Conservation (phyloP, 2,113 vertebrate genomes). For the Phoenicopterus ruber region DNA sequence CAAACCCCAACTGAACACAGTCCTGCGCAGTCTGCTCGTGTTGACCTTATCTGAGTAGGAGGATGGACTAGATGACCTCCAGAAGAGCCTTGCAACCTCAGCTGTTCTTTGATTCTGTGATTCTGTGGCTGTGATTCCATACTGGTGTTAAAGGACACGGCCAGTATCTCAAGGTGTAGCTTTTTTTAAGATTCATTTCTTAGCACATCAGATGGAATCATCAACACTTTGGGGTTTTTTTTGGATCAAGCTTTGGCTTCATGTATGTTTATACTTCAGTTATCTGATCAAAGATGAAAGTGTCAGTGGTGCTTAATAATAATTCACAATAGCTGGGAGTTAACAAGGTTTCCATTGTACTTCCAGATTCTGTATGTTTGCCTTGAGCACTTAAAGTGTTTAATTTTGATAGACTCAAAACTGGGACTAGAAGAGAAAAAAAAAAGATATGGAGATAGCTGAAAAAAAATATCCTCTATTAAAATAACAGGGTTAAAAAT, state of each 20-base stretch:
- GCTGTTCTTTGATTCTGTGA: background rate
- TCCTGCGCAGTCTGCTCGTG: background rate
- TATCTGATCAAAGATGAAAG: background rate
- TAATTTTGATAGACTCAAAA: background rate
- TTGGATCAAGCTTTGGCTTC: background rate
- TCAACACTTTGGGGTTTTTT: background rate
- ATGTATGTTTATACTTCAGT: background rate
- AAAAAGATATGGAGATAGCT: background rate
- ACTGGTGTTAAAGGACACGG: background rate
- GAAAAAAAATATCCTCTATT: background rate
- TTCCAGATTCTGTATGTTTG: background rate
- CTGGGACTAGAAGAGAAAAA: background rate
- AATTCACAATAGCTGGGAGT: background rate
- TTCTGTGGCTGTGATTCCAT: background rate
- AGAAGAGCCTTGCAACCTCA: background rate
- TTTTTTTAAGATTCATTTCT: background rate
- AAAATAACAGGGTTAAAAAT: background rate
- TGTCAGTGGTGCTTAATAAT: background rate
- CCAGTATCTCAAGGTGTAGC: background rate
- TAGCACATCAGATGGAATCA: background rate
- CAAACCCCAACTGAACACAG: background rate
- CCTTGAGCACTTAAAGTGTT: background rate
- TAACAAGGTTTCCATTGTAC: background rate
- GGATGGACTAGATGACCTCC: background rate
- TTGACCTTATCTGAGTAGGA: background rate